Base-by-base conservation (phyloP, 2,888 invertebrate species). In the Amphipyra tragopoginis region DNA sequence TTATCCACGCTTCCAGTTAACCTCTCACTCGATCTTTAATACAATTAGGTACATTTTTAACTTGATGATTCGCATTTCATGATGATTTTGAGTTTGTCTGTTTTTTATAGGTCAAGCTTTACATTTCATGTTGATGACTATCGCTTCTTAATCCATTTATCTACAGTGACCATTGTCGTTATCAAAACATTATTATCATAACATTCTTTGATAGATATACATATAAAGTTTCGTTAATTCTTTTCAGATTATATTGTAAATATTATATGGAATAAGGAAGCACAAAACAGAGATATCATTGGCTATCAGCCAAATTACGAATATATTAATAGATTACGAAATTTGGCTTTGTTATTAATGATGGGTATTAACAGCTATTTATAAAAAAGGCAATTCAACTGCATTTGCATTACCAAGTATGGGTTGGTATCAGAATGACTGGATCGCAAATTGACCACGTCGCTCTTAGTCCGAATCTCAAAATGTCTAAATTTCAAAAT, bases 1-100 rank as follows among this genome's bases (percentile, higher is more conserved):
- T 84, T 88, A 87, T 88, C 83, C 80, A 83, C 79, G 80, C 80
- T 72, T 79, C 72, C 67, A 77, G 72, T 80, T 80, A 76, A 81
- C 81, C 72, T 65, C 77, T 81, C 66, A 74, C 71, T 69, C 49
- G 44, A 49, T 60, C 61, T 56, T 54, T 62, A 57, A 64, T 65
- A 56, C 38, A 65, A 65, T 60, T 62, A 64, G 11, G 50, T 39
- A 15, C 8, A 26, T 38, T 38, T 49, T 54, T 33, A 47, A 34
- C 14, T 11, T 33, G 10, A 29, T 8, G n/a, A 13, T 13, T 42
- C 42, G 15, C 15, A 15, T 42, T 15, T 44, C 6, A 44, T n/a
- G 26, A n/a, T 29, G 43, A 43, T 26, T 44, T 26, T 5, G 26
- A 26, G 26, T 21, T 3, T 26, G 11, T 44, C 11, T 10, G 29